Conservation (phyloP, 1,140 invertebrate genomes). For the Anastrepha obliqua region DNA sequence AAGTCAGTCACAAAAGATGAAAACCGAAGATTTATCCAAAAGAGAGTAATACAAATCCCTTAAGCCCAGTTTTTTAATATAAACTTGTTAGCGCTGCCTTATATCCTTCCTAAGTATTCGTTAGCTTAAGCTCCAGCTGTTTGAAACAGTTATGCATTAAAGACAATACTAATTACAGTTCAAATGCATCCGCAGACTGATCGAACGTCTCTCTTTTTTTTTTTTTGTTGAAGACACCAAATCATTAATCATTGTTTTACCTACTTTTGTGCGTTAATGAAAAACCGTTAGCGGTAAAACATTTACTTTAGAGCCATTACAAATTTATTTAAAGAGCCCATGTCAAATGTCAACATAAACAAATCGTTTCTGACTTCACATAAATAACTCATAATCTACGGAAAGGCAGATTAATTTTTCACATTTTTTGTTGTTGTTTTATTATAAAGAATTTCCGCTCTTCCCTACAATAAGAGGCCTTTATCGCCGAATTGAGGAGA, state of each 20-base stretch:
- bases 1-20: too few relatives aligned
- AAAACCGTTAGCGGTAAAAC: constrained; percentile 9
- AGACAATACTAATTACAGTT: background rate
- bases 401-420: background rate
- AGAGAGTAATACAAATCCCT: too few relatives aligned
- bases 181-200: background rate
- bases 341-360: constrained; percentile 40
- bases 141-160: background rate
- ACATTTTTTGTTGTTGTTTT: background rate
- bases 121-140: background rate
- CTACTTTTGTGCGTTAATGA: background rate
- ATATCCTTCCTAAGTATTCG: background rate
- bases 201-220: background rate
- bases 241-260: constrained; percentile 8
- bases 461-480: background rate
- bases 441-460: constrained; percentile 7
- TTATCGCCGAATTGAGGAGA: background rate
- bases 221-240: background rate
- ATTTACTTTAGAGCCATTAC: background rate
- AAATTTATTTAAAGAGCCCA: background rate
- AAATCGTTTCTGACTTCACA: constrained; percentile 9
- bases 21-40: too few relatives aligned
- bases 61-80: too few relatives aligned
- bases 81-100: too few relatives aligned
- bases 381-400: constrained; percentile 10